Evolutionary conservation across 2,113 vertebrate genomes (phyloP).

Genomic region (crab-eating macaque (Macaca fascicularis)): T2T-MFA8v1.1 NC_088377.1:5132501-5133000

Average conservation of each 20-base stretch:
- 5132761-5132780: background rate
- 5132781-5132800: background rate
- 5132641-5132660: too few relatives aligned
- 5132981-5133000: background rate
- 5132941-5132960: background rate
- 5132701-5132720: background rate
- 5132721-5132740: background rate
- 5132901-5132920: background rate
- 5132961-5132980: accelerated
- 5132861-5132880: accelerated
- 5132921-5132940: background rate
- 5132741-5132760: accelerated
- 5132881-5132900: too few relatives aligned
- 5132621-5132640: too few relatives aligned
- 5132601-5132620: too few relatives aligned
- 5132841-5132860: accelerated
- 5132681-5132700: background rate
- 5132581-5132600: too few relatives aligned
- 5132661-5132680: too few relatives aligned
- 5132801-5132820: accelerated
- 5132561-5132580: too few relatives aligned
- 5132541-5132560: too few relatives aligned
- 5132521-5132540: too few relatives aligned
- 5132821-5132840: accelerated
- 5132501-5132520: too few relatives aligned